Percentiles rank a stretch among this genome's conserved stretches.
phyloP scores from a whole-genome alignment of 2,113 vertebrate species.

The Oreotrochilus melanogaster region DNA sequence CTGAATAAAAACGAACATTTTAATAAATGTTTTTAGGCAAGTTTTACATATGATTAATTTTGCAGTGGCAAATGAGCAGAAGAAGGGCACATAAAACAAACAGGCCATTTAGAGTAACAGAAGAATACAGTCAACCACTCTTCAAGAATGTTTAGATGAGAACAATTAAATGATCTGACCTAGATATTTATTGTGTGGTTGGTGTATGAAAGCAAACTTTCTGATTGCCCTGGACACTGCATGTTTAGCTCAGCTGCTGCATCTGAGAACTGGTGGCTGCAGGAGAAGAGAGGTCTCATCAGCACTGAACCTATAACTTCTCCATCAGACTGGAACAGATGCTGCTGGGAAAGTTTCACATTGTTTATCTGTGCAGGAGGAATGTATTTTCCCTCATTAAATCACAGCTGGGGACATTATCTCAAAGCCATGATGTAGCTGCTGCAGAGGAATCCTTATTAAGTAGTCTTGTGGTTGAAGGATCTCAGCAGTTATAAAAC shows the following conservation, averaged over 20 bases:
- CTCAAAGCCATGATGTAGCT: background rate
- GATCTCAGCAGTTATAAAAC: background rate
- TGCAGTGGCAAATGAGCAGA: background rate
- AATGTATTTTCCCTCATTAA: background rate
- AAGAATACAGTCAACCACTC: background rate
- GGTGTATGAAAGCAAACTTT: background rate
- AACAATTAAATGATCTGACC: background rate
- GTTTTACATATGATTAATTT: slow-evolving; percentile 27
- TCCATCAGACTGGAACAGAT: background rate
- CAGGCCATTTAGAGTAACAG: background rate
- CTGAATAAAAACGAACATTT: background rate
- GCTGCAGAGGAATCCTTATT: background rate
- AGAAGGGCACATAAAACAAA: background rate
- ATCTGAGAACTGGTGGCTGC: background rate
- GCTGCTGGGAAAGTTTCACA: background rate
- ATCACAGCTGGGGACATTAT: slow-evolving; percentile 31
- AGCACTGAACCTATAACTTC: background rate
- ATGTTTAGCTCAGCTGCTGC: background rate
- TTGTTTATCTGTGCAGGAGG: slow-evolving; percentile 37
- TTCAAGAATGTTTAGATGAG: background rate
- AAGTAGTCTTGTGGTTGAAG: background rate
- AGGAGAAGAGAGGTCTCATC: background rate
- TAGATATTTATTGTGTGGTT: background rate
- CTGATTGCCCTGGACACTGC: background rate
- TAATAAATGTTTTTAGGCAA: background rate